Percentiles rank a stretch among this genome's conserved stretches.
phyloP scores from a whole-genome alignment of 2,888 invertebrate genomes.

The Eupeodes latifasciatus region DNA sequence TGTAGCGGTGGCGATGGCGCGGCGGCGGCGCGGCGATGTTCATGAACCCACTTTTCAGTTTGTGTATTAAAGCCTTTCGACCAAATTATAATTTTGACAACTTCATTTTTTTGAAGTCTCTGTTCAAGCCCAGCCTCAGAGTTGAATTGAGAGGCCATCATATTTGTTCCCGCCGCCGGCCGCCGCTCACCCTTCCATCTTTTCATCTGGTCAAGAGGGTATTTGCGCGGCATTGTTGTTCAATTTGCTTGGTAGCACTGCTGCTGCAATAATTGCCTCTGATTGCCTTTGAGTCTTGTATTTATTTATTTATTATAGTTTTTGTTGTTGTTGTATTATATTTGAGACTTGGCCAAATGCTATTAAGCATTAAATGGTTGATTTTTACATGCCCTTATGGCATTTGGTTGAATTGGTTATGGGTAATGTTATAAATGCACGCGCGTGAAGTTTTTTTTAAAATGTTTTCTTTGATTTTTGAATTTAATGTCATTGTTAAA shows the following conservation, averaged over 20 bases:
- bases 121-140: constrained; percentile 5
- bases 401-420: constrained; percentile 65
- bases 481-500: constrained; percentile 66
- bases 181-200: not conserved
- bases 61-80: constrained; percentile 72
- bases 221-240: constrained; percentile 46
- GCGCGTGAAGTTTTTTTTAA: constrained; percentile 1
- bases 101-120: constrained; percentile 80
- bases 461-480: constrained; percentile 4
- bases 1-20: not conserved
- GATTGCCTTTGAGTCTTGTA: constrained; percentile 60
- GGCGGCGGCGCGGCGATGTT: not conserved
- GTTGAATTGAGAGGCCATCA: not conserved
- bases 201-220: not conserved
- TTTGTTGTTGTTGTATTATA: not conserved
- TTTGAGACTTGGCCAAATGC: constrained; percentile 29
- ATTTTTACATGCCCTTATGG: constrained; percentile 69
- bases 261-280: constrained; percentile 68
- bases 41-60: constrained; percentile 61
- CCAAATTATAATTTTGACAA: constrained; percentile 82
- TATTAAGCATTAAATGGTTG: constrained; percentile 72
- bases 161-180: not conserved
- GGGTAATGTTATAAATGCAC: constrained; percentile 55
- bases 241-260: constrained; percentile 49
- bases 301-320: not conserved